Percentiles rank a stretch among this genome's conserved stretches.
These are phyloP conservation scores for Strongylocentrotus purpuratus DNA, from an alignment of 35 echinoderm and acorn worm species.

Conservation along the genomic window DNA sequence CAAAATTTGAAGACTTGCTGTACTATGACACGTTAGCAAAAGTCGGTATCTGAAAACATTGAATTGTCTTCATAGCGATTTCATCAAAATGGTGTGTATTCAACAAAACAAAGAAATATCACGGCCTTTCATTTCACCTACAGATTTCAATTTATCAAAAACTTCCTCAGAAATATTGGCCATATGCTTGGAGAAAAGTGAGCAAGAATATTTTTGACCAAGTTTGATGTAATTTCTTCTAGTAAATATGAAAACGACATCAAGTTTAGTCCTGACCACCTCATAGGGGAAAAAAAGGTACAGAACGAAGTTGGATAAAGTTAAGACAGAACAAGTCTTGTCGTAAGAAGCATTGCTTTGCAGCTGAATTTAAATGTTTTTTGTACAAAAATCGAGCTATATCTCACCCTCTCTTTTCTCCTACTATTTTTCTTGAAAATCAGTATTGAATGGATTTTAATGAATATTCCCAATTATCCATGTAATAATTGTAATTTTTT, in stretches of 20 bases:
- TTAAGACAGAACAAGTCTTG: not conserved
- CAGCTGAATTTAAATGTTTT: constrained; percentile 1
- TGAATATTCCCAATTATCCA: not conserved
- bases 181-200: not conserved
- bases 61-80: not conserved
- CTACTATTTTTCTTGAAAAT: not conserved
- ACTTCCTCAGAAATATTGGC: not conserved
- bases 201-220: not conserved
- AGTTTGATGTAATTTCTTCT: not conserved
- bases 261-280: not conserved
- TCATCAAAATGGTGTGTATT: not conserved
- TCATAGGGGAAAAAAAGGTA: not conserved
- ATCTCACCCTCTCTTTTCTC: not conserved
- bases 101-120: not conserved
- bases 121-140: not conserved
- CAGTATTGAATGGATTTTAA: not conserved
- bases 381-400: not conserved
- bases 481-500: not conserved
- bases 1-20: not conserved
- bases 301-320: not conserved
- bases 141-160: not conserved
- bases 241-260: not conserved
- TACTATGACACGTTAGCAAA: not conserved
- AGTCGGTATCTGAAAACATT: not conserved
- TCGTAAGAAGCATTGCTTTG: not conserved